A percentile compares a stretch with the other conserved stretches of the same genome.
Conservation (phyloP, 2,888 invertebrate genomes). For the Caradrina clavipalpis region DNA sequence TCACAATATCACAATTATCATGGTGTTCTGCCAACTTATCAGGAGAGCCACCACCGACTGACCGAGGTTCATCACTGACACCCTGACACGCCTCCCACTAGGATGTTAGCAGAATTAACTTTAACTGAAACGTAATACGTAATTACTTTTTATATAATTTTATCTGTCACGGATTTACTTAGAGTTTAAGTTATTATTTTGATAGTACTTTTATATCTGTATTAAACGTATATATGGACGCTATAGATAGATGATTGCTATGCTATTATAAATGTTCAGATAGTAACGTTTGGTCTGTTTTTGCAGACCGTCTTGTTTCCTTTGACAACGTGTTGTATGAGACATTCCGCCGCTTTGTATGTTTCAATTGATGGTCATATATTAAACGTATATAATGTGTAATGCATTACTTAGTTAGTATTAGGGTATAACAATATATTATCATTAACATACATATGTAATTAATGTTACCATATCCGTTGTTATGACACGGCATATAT, state of each 20-base stretch:
- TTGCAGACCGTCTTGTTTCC: constrained; percentile 50
- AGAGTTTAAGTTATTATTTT: constrained; percentile 57
- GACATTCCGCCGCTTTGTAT: constrained; percentile 70
- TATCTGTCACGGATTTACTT: constrained; percentile 43
- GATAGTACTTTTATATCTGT: constrained; percentile 57
- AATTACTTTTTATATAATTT: constrained; percentile 52
- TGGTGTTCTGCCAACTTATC: constrained; percentile 23
- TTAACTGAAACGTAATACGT: constrained; percentile 52
- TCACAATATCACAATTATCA: constrained; percentile 1
- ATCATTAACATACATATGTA: constrained; percentile 65
- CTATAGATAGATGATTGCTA: constrained; percentile 52
- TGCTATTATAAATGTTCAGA: constrained; percentile 49
- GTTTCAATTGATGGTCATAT: constrained; percentile 60
- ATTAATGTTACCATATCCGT: constrained; percentile 62
- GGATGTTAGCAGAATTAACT: constrained; percentile 39
- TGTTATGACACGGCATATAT: constrained; percentile 58
- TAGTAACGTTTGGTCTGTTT: constrained; percentile 47
- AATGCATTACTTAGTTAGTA: constrained; percentile 65
- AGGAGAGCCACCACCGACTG: constrained; percentile 31
- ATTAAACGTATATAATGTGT: constrained; percentile 54
- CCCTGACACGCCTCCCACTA: background rate
- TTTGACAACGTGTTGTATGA: constrained; percentile 60
- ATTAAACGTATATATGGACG: constrained; percentile 35
- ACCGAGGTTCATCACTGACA: constrained; percentile 7
- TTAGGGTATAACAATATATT: constrained; percentile 71